phyloP scores from a whole-genome alignment of 1,140 invertebrate genomes.

The Bombus impatiens region DNA sequence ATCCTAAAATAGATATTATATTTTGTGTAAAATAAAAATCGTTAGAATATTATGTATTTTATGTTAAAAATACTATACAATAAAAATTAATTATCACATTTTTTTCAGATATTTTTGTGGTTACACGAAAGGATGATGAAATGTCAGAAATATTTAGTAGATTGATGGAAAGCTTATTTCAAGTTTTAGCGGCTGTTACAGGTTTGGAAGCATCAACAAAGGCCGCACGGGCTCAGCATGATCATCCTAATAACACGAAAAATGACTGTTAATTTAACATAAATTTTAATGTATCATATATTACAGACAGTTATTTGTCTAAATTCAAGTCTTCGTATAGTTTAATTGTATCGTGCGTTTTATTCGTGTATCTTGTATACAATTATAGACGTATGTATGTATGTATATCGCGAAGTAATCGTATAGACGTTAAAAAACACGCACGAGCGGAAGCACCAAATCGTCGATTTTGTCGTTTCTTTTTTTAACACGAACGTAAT shows the following conservation, averaged over 20 bases:
- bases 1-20: neutral
- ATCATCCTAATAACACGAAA: conserved; percentile 75
- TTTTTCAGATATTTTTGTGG: conserved; percentile 85
- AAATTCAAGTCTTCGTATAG: conserved; percentile 52
- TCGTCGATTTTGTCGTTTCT: conserved; percentile 33
- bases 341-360: conserved; percentile 56
- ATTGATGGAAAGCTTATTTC: conserved; percentile 86
- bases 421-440: conserved; percentile 19
- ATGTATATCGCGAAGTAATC: conserved; percentile 39
- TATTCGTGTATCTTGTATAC: conserved; percentile 50
- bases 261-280: conserved; percentile 75
- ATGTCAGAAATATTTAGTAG: conserved; percentile 85
- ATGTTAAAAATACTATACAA: too few relatives aligned
- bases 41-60: too few relatives aligned
- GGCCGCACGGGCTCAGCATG: conserved; percentile 71
- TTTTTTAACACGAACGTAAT: conserved; percentile 55
- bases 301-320: conserved; percentile 29
- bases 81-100: neutral
- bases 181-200: conserved; percentile 85
- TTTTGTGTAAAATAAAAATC: too few relatives aligned
- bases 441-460: conserved; percentile 28
- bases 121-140: conserved; percentile 85
- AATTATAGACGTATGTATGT: conserved; percentile 44
- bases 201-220: conserved; percentile 81
- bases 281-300: conserved; percentile 56